A percentile compares a stretch with the other conserved stretches of the same genome.
These are phyloP conservation scores for Megalops cyprinoides DNA, from an alignment of 2,797 vertebrate genomes.

Conservation along the genomic window DNA sequence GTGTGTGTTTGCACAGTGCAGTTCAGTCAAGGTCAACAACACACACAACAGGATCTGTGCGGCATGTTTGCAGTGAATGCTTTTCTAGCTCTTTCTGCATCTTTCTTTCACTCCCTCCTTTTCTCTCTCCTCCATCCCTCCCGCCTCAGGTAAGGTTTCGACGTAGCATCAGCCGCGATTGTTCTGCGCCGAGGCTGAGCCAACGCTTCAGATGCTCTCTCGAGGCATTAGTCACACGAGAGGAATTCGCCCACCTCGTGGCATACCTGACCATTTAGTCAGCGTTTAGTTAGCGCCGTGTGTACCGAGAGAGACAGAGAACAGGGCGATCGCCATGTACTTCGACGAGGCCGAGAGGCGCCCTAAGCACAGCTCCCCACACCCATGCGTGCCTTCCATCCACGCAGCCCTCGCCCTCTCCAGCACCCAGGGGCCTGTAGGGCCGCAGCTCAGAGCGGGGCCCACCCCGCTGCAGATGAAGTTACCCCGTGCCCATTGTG, in stretches of 20 bases:
- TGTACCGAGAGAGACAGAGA: not conserved
- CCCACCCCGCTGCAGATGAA: not conserved
- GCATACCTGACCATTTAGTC: conserved; percentile 29
- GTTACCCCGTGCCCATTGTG: not conserved
- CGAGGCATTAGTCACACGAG: conserved; percentile 18
- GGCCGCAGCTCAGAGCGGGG: not conserved
- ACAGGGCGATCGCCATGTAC: not conserved
- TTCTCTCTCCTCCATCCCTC: not conserved
- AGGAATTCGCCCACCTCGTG: conserved; percentile 9
- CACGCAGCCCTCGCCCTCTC: not conserved
- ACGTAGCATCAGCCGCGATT: conserved; percentile 1
- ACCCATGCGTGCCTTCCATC: not conserved
- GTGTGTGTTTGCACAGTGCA: too few relatives aligned
- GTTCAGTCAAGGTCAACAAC: too few relatives aligned
- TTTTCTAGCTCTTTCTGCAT: not conserved
- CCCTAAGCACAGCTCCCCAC: not conserved
- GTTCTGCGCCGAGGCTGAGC: conserved; percentile 22
- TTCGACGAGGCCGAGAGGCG: not conserved
- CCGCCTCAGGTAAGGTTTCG: conserved; percentile 13
- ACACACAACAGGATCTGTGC: too few relatives aligned
- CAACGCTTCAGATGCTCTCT: conserved; percentile 11
- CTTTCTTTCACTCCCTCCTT: not conserved
- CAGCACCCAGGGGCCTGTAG: not conserved
- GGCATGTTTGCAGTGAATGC: not conserved
- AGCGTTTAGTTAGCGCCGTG: not conserved